Percentiles rank a stretch among this genome's conserved stretches.
phyloP scores from a whole-genome alignment of 2,888 invertebrate species.

The Bugula neritina region DNA sequence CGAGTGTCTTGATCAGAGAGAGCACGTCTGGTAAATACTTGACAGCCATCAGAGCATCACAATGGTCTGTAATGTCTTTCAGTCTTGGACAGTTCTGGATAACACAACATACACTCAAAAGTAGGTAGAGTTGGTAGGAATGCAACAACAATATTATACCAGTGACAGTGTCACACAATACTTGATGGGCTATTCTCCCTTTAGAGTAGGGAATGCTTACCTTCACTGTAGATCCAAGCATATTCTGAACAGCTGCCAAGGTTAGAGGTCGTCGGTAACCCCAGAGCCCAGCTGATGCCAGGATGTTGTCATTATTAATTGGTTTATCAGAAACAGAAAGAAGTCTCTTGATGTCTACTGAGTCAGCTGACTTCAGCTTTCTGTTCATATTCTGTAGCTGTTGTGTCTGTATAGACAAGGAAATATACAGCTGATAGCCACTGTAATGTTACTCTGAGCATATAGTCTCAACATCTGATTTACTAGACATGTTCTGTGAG shows the following conservation, averaged over 20 bases:
- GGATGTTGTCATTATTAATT: background rate
- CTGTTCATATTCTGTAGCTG: background rate
- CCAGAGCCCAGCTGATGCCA: slow-evolving; percentile 12
- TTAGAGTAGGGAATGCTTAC: no score
- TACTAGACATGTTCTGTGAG: no score
- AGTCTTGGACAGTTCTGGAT: slow-evolving; percentile 1
- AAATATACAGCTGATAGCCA: no score
- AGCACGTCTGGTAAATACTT: slow-evolving; percentile 18
- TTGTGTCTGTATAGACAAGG: background rate
- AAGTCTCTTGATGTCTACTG: background rate
- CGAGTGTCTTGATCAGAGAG: background rate
- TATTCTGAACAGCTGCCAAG: background rate
- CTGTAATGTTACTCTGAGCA: no score
- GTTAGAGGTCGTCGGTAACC: background rate
- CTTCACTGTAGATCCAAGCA: background rate
- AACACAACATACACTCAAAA: no score
- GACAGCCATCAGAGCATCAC: slow-evolving; percentile 1
- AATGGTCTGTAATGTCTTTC: background rate
- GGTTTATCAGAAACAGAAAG: background rate
- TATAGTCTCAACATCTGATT: no score
- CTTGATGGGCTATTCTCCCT: background rate
- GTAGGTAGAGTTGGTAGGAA: background rate
- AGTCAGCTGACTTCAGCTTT: background rate
- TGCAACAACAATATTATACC: background rate
- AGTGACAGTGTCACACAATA: background rate